These are phyloP conservation scores for Rallus crepitans DNA, from an alignment of 2,797 vertebrate genomes.

Conservation along the genomic window DNA sequence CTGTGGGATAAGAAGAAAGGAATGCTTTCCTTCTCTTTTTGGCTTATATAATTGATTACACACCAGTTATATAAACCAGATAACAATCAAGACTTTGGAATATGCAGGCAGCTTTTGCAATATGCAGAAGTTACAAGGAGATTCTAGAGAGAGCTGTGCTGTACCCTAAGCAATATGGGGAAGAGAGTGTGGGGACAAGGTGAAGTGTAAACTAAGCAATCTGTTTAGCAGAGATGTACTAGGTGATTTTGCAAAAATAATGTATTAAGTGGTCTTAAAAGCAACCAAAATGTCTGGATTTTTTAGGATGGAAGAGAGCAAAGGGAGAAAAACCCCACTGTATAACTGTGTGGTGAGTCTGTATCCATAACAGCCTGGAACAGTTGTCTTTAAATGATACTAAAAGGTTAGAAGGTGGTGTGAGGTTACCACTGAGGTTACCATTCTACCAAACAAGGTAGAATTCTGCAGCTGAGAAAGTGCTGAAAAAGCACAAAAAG, in stretches of 20 bases:
- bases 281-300: not conserved
- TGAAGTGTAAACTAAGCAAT: not conserved
- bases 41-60: not conserved
- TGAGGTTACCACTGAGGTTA: not conserved
- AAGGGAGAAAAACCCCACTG: not conserved
- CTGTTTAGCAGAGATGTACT: not conserved
- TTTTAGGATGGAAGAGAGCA: not conserved
- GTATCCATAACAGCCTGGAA: not conserved
- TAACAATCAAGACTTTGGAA: not conserved
- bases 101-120: not conserved
- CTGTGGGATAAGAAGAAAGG: not conserved
- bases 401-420: not conserved
- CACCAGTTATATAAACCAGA: not conserved
- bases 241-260: not conserved
- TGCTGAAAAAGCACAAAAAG: not conserved
- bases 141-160: not conserved
- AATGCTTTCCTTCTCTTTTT: not conserved
- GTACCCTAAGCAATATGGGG: not conserved
- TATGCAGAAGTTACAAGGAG: not conserved
- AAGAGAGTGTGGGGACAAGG: not conserved
- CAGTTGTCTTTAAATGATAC: not conserved
- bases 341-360: not conserved
- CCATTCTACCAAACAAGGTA: not conserved
- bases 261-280: not conserved
- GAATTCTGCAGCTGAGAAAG: not conserved